A percentile compares a stretch with the other conserved stretches of the same genome.
Evolutionary conservation across 2,888 invertebrate genomes (phyloP).

Genomic region (Sarcophaga carnaria): DNA sequence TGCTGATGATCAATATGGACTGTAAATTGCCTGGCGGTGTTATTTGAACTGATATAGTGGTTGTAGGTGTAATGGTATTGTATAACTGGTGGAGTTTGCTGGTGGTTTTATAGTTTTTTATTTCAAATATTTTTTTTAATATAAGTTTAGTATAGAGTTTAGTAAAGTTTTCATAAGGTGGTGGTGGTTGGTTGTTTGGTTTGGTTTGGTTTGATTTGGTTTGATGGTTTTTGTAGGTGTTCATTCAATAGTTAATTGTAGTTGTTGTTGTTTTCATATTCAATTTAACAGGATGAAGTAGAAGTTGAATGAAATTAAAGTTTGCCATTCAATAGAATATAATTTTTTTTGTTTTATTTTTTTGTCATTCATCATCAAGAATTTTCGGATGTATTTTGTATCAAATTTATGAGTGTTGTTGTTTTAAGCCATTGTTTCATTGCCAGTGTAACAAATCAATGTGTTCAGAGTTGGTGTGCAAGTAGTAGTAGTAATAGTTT

Average conservation of each 20-base stretch:
- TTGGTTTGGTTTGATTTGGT: constrained; percentile 21
- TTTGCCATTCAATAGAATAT: constrained; percentile 46
- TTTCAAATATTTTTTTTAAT: constrained; percentile 22
- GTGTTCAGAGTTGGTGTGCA: constrained; percentile 17
- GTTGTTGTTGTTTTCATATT: not conserved
- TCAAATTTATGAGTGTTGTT: constrained; percentile 23
- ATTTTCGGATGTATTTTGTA: constrained; percentile 12
- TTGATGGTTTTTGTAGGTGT: constrained; percentile 40
- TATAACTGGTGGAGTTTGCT: constrained; percentile 68
- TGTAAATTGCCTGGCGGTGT: constrained; percentile 70
- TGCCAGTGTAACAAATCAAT: constrained; percentile 53
- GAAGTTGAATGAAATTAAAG: constrained; percentile 17
- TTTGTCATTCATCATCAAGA: constrained; percentile 5
- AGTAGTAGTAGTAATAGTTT: constrained; percentile 33
- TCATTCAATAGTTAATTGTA: constrained; percentile 48
- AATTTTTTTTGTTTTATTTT: constrained; percentile 8
- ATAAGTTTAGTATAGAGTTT: constrained; percentile 1
- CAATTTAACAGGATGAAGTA: constrained; percentile 34
- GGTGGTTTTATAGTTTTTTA: constrained; percentile 57
- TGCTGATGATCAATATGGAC: constrained; percentile 69
- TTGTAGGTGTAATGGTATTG: constrained; percentile 69
- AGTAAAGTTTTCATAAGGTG: constrained; percentile 33
- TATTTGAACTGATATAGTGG: constrained; percentile 70
- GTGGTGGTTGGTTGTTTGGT: constrained; percentile 20
- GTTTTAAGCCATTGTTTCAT: constrained; percentile 43